phyloP scores from a whole-genome alignment of 2,797 vertebrate genomes.

The Brachyalestes nurse region DNA sequence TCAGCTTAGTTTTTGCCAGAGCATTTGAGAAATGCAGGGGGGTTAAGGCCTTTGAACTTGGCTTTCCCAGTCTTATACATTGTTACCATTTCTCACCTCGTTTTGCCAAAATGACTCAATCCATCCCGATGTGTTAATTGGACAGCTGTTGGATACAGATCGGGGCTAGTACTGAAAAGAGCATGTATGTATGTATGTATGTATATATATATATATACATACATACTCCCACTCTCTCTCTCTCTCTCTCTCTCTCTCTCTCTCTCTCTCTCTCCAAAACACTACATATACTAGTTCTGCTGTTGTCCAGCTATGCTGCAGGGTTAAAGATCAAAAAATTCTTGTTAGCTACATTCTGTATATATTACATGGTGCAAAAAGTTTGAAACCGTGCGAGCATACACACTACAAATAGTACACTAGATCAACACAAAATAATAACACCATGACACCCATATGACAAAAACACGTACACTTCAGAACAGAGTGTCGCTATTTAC shows the following conservation, averaged over 20 bases:
- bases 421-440: neutral
- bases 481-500: conserved; percentile 6
- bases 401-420: too few relatives aligned
- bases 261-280: too few relatives aligned
- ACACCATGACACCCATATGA: conserved; percentile 2
- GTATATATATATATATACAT: too few relatives aligned
- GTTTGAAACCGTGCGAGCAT: too few relatives aligned
- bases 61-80: conserved; percentile 5
- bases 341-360: too few relatives aligned
- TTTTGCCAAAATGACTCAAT: conserved; percentile 20
- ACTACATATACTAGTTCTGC: too few relatives aligned
- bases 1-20: neutral
- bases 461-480: conserved; percentile 21
- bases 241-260: too few relatives aligned
- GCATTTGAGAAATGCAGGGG: conserved; percentile 26
- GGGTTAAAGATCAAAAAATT: too few relatives aligned
- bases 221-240: too few relatives aligned
- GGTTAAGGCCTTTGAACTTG: neutral
- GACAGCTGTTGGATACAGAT: conserved; percentile 5
- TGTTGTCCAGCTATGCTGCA: too few relatives aligned
- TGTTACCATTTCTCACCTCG: conserved; percentile 3
- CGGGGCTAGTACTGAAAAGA: neutral
- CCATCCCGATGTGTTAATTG: neutral
- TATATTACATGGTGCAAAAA: too few relatives aligned
- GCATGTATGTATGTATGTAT: too few relatives aligned